These are phyloP conservation scores for Tragelaphus scriptus DNA, from an alignment of 2,113 vertebrate species.

Conservation along the genomic window DNA sequence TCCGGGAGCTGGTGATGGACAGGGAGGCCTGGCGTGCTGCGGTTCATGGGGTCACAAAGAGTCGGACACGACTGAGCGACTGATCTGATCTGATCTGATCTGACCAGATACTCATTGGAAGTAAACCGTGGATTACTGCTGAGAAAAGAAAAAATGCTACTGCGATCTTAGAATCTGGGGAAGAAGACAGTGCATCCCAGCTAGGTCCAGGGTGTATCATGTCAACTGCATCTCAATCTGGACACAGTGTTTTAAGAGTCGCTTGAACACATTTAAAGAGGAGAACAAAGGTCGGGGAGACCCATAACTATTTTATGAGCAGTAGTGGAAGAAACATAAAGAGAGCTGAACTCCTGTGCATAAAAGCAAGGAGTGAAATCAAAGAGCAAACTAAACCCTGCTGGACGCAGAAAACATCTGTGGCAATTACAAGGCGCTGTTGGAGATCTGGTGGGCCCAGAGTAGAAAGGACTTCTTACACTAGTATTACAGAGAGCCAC, in stretches of 20 bases:
- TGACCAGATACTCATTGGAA: not conserved
- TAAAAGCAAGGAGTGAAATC: not conserved
- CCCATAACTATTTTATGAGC: not conserved
- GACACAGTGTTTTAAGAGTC: not conserved
- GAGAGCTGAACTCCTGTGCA: not conserved
- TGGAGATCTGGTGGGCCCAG: not conserved
- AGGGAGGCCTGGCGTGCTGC: no score
- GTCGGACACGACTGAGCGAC: no score
- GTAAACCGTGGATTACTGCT: not conserved
- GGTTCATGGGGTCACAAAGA: no score
- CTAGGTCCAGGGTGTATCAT: accelerated
- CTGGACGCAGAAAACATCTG: not conserved
- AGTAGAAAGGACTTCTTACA: not conserved
- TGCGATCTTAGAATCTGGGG: not conserved
- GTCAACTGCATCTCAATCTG: not conserved
- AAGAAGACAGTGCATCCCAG: not conserved
- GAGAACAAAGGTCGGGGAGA: not conserved
- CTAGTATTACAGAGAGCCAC: not conserved
- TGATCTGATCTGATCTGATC: no score
- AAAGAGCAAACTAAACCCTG: not conserved
- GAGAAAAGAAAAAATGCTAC: not conserved
- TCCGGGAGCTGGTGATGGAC: no score
- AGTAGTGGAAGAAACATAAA: not conserved
- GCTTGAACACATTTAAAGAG: not conserved
- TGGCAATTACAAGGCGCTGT: not conserved